These are phyloP conservation scores for Metacarcinus magister DNA, from an alignment of 2,888 invertebrate species.

Conservation along the genomic window DNA sequence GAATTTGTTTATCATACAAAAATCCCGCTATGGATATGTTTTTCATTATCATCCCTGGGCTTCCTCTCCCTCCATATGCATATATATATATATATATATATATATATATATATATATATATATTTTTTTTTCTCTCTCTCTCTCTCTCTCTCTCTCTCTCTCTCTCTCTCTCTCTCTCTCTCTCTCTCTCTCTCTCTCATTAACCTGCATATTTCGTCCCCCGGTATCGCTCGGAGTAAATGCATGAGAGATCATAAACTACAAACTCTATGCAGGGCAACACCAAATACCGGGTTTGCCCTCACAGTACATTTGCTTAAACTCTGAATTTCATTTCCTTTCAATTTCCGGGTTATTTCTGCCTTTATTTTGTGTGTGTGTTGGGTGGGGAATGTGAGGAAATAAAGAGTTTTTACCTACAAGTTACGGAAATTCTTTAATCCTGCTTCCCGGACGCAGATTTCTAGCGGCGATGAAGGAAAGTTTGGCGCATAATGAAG, in stretches of 20 bases:
- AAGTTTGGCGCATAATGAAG: background rate
- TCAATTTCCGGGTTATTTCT: slow-evolving; percentile 17
- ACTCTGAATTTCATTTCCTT: slow-evolving; percentile 11
- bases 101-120: too few relatives aligned
- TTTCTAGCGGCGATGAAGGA: background rate
- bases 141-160: slow-evolving; percentile 40
- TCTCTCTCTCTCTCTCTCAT: slow-evolving; percentile 41
- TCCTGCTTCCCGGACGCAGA: background rate
- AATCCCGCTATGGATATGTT: background rate
- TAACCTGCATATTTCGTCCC: background rate
- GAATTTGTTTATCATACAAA: background rate
- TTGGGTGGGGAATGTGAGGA: background rate
- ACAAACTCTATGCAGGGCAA: background rate
- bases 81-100: too few relatives aligned
- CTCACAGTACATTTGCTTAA: background rate
- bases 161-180: slow-evolving; percentile 41
- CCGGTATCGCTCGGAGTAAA: background rate
- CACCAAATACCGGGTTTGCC: background rate
- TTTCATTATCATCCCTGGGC: too few relatives aligned
- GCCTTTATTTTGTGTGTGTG: background rate
- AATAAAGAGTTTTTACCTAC: background rate
- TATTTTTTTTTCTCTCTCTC: background rate
- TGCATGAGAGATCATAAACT: background rate
- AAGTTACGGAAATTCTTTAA: slow-evolving; percentile 6
- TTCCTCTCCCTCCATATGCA: too few relatives aligned